Evolutionary conservation across 2,888 invertebrate species (phyloP), one percentile per base, ranked within the genome.

Genomic region (Branchipolynoe longqiensis): DNA sequence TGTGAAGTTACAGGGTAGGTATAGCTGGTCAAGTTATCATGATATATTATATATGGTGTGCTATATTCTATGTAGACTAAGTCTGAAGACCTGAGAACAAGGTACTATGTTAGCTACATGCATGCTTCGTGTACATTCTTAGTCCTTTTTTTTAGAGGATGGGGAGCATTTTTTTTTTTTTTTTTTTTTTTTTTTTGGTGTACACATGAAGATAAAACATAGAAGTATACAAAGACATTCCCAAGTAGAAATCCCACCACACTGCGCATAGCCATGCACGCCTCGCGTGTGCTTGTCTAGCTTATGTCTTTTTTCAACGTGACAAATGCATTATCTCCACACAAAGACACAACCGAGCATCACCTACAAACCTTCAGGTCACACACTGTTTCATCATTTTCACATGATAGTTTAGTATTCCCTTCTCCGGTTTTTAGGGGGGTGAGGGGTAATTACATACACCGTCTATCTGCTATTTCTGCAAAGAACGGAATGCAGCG

Each of bases 211-310:
- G 69, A 69, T 69, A 69, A 69, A 69, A 69, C 69, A 69, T 38
- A 69, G 69, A 69, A 69, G 33, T 69, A 69, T 69, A 69, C 69
- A 69, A 69, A 69, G 69, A 69, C 36, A 69, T 69, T 69, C 69
- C 69, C 69, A 69, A 69, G 69, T 69, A 69, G 69, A 69, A 69
- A 69, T 69, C 69, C 38, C 69, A 69, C 38, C 69, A 38, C 69
- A 69, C 69, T 38, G 33, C 38, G 69, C 38, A 62, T 38, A 69
- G 69, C 36, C 69, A 69, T n/a, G 56, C 38, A 69, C 22, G 69
- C 69, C 69, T 12, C 38, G 38, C 28, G 31, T n/a, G 25, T 62
- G 14, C 31, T 28, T 69, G 69, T 48, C n/a, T n/a, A 62, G 31
- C 6, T 69, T 4, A 69, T 38, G n/a, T n/a, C n/a, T n/a, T n/a